Evolutionary conservation across 2,888 invertebrate species (phyloP).

Genomic region (Acanthosepion lycidas): DNA sequence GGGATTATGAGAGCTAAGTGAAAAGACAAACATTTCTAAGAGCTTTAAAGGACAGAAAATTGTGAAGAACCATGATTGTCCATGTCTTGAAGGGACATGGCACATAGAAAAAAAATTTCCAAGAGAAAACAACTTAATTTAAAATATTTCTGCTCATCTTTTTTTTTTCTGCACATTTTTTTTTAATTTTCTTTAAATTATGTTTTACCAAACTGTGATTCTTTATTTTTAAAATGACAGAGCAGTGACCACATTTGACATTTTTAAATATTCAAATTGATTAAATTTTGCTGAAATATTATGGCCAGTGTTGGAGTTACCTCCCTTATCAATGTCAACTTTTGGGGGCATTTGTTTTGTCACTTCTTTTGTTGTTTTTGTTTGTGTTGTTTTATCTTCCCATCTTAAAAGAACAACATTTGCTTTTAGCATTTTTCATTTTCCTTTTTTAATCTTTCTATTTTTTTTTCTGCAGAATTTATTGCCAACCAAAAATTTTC

Average conservation of each 20-base stretch:
- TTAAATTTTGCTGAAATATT: neutral
- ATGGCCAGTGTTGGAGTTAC: neutral
- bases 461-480: neutral
- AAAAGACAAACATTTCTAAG: too few relatives aligned
- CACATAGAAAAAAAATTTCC: too few relatives aligned
- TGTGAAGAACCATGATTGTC: too few relatives aligned
- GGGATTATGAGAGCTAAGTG: too few relatives aligned
- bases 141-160: too few relatives aligned
- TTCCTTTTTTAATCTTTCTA: neutral
- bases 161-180: neutral
- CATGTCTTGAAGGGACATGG: too few relatives aligned
- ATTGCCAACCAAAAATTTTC: neutral
- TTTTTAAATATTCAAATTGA: neutral
- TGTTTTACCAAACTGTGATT: neutral
- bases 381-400: neutral
- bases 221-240: constrained; percentile 16
- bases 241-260: neutral
- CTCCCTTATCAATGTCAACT: neutral
- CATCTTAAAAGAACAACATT: neutral
- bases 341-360: neutral
- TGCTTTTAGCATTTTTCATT: neutral
- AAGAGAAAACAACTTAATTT: too few relatives aligned
- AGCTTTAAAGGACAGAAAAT: too few relatives aligned
- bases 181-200: neutral
- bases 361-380: too few relatives aligned